A percentile compares a stretch with the other conserved stretches of the same genome.
Evolutionary conservation across 2,888 invertebrate genomes (phyloP).

Genomic region (Heliconius sara): DNA sequence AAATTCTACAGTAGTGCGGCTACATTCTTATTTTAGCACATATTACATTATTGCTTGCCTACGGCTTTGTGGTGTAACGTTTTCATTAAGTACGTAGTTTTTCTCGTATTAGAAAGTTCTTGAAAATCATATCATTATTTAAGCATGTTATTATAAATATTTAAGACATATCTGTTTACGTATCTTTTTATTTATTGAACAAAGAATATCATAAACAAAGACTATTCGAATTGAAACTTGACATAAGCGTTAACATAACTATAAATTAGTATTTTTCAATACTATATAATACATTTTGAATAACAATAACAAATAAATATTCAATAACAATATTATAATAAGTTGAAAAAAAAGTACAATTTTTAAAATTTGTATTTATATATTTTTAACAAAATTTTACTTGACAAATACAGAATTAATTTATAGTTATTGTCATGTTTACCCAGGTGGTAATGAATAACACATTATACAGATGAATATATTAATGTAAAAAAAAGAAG

Average conservation of each 20-base stretch:
- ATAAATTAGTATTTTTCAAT: background rate
- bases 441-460: conserved; percentile 3
- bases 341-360: background rate
- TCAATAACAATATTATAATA: too few relatives aligned
- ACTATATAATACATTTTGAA: background rate
- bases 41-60: background rate
- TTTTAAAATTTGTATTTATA: background rate
- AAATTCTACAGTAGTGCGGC: background rate
- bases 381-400: background rate
- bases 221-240: background rate
- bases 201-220: conserved; percentile 1
- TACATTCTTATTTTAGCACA: conserved; percentile 7
- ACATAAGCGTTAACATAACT: background rate
- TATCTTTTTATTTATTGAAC: background rate
- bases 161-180: background rate
- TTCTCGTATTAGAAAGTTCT: conserved; percentile 5
- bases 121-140: background rate
- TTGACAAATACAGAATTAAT: background rate
- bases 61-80: background rate
- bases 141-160: background rate
- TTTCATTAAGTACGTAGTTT: background rate
- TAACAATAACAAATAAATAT: too few relatives aligned
- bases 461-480: background rate
- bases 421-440: background rate
- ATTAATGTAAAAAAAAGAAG: background rate